Conservation (phyloP, 2,797 vertebrate genomes). For the Fringilla coelebs region DNA sequence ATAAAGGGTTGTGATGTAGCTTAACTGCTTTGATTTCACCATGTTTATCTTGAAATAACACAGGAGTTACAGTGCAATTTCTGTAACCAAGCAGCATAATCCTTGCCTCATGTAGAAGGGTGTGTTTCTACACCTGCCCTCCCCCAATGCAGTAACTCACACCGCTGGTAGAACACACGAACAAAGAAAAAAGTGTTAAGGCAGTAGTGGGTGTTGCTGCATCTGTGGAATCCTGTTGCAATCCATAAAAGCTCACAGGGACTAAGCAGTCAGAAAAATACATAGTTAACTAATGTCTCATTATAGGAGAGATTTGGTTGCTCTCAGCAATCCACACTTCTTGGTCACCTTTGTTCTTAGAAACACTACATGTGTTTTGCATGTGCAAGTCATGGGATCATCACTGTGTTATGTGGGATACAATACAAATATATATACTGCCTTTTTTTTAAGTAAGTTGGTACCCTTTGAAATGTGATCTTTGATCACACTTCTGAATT, state of each 20-base stretch:
- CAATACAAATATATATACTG: background rate
- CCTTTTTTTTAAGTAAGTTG: background rate
- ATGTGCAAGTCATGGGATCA: background rate
- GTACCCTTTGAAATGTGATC: background rate
- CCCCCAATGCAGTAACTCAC: background rate
- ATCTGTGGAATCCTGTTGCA: background rate
- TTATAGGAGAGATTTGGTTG: background rate
- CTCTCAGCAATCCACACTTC: background rate
- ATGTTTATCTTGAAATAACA: background rate
- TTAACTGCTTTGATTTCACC: background rate
- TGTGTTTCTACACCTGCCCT: background rate
- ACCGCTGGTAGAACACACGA: background rate
- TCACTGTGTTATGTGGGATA: background rate
- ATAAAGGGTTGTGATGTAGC: background rate
- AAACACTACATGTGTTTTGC: background rate
- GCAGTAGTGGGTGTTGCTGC: background rate
- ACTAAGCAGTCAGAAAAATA: background rate
- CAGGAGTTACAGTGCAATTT: rapidly evolving
- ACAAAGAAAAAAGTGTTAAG: background rate
- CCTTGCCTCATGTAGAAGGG: background rate
- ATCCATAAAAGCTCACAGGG: background rate
- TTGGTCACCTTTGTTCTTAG: background rate
- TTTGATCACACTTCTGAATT: background rate
- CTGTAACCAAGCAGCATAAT: background rate
- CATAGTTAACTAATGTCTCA: background rate